Conservation (phyloP, 2,797 vertebrate genomes). For the Helostoma temminkii region DNA sequence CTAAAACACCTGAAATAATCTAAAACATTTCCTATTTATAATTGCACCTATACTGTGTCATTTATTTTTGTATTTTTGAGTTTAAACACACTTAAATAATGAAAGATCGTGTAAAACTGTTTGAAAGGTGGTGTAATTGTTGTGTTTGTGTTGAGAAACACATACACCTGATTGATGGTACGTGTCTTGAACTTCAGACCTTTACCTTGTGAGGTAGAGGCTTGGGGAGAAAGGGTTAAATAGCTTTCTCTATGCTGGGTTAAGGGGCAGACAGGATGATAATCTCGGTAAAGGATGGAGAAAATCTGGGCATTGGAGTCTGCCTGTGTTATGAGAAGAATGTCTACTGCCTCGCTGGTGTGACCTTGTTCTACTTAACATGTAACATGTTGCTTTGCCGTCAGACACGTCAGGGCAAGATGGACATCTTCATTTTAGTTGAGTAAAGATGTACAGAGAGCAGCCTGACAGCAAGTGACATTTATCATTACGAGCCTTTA, state of each 20-base stretch:
- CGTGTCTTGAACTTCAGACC: conserved; percentile 2
- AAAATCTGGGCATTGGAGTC: conserved; percentile 26
- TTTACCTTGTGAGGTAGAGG: conserved; percentile 1
- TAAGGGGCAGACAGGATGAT: conserved; percentile 31
- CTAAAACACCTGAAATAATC: neutral
- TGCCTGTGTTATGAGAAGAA: conserved; percentile 48
- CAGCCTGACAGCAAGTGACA: conserved; percentile 11
- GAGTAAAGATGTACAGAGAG: conserved; percentile 8
- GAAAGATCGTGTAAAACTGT: conserved; percentile 10
- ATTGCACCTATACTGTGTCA: conserved; percentile 1
- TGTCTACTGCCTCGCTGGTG: conserved; percentile 28
- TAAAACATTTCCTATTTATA: conserved; percentile 22
- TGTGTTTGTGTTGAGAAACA: neutral
- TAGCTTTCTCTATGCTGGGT: conserved; percentile 15
- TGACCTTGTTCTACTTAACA: conserved; percentile 22
- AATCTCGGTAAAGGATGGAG: conserved; percentile 35
- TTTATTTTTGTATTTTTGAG: conserved; percentile 17
- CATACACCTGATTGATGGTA: conserved; percentile 21
- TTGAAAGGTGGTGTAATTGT: conserved; percentile 7
- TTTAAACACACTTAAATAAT: conserved; percentile 11
- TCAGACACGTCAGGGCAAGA: conserved; percentile 31
- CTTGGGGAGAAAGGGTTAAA: conserved; percentile 9
- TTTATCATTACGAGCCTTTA: conserved; percentile 31
- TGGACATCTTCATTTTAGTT: conserved; percentile 15
- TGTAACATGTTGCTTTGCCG: conserved; percentile 14